Percentiles rank a stretch among this genome's conserved stretches.
phyloP scores from a whole-genome alignment of 2,113 vertebrate genomes.

The Hyla sarda region DNA sequence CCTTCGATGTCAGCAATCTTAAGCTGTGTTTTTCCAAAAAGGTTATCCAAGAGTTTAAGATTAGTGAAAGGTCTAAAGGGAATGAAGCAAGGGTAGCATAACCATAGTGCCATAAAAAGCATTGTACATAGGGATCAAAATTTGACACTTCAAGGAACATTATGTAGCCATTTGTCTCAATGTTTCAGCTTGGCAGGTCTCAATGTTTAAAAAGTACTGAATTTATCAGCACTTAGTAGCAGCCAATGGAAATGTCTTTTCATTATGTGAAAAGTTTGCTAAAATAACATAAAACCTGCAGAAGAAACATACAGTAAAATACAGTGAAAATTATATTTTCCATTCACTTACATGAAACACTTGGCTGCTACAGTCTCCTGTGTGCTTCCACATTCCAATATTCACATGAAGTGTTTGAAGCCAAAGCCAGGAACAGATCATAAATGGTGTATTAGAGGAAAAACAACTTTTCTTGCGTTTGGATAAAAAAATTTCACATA shows the following conservation, averaged over 20 bases:
- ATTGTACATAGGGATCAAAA: background rate
- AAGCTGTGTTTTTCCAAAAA: background rate
- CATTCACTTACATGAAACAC: no score
- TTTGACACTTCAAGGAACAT: background rate
- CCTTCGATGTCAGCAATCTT: background rate
- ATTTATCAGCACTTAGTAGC: background rate
- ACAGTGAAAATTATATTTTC: no score
- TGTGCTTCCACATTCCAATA: no score
- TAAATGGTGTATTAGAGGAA: no score
- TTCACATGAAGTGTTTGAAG: no score
- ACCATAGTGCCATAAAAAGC: background rate
- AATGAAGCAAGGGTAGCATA: background rate
- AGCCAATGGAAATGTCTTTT: background rate
- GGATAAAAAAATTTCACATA: no score
- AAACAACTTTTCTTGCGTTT: no score
- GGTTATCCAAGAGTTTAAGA: constrained; percentile 12
- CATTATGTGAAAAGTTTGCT: background rate
- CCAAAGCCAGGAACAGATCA: no score
- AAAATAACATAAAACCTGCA: no score
- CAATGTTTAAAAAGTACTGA: background rate
- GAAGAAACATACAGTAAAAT: no score
- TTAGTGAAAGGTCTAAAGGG: background rate
- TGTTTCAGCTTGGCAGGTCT: background rate
- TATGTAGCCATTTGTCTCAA: background rate
- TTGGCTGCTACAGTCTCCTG: no score